These are phyloP conservation scores for Drosophila littoralis DNA, from an alignment of 1,140 invertebrate genomes.

Conservation along the genomic window DNA sequence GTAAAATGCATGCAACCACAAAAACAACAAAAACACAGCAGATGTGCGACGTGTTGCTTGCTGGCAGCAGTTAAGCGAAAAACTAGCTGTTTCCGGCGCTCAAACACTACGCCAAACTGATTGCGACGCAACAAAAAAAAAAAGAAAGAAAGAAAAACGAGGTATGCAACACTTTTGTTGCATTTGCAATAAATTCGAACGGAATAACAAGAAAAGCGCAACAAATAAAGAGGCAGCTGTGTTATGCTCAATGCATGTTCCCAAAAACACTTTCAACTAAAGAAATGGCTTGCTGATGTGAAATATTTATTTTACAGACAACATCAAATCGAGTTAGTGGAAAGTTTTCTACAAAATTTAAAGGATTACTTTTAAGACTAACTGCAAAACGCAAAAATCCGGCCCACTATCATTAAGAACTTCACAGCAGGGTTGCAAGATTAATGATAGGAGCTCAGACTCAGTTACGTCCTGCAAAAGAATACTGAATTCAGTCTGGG, in stretches of 20 bases:
- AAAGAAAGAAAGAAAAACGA: background rate
- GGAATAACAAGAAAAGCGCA: constrained; percentile 61
- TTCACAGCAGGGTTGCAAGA: no score
- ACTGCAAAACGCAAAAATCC: no score
- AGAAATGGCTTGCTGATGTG: background rate
- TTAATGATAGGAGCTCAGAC: no score
- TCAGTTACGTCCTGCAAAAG: no score
- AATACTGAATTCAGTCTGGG: no score
- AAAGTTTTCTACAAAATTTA: no score
- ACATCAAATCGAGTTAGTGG: no score
- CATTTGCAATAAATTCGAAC: constrained; percentile 64
- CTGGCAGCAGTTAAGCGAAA: constrained; percentile 57
- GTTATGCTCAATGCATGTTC: constrained; percentile 1
- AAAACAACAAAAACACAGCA: constrained; percentile 32
- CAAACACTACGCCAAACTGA: constrained; percentile 71
- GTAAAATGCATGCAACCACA: constrained; percentile 65
- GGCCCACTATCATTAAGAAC: no score
- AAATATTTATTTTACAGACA: no score
- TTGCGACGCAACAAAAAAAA: constrained; percentile 47
- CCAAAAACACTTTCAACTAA: background rate
- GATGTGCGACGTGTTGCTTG: constrained; percentile 68
- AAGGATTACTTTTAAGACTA: no score
- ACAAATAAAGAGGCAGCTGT: constrained; percentile 45
- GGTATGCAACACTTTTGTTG: constrained; percentile 46
- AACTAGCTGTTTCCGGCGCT: constrained; percentile 76